Evolutionary conservation across 2,113 vertebrate species (phyloP), one percentile per base, ranked within the genome.

Genomic region (Poecile atricapillus): DNA sequence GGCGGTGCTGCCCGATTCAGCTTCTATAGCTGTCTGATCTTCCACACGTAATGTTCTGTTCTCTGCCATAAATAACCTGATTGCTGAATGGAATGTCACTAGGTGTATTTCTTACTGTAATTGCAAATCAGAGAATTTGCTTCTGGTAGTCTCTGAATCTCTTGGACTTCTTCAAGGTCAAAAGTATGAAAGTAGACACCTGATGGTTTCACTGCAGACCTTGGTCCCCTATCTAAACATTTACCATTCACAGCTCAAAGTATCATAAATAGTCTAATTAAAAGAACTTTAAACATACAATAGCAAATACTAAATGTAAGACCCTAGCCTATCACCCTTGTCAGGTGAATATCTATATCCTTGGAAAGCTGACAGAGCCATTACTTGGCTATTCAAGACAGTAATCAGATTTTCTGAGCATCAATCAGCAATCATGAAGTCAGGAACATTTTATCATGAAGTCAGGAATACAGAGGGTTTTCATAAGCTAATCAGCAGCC

Each of bases 401-500:
- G 97, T 97, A 97, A 98, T 98, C 98, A 98, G 94, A 98, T 97
- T 98, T 94, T 96, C 92, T 94, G 93, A 97, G 96, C 96, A 97
- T 97, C 97, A 98, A 97, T 98, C 97, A 97, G 97, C 95, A 97
- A 97, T 97, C 98, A 97, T 96, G 87, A 95, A 97, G 96, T 97
- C 95, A 97, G 97, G 96, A 97, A 96, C 95, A 94, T 97, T 97
- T 97, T 97, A 93, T 97, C 96, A 94, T 91, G 88, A 97, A 98
- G 97, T 97, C 96, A 97, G 95, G 84, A 97, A 98, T 98, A 97
- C 95, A 96, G 96, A 97, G 96, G 95, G 94, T 97, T 98, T 98
- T 97, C 97, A 97, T 97, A 97, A 98, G 97, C 96, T 98, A 97
- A 98, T 97, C 98, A 98, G 95, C 97, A 98, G 93, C 94, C 97